These are phyloP conservation scores for Myripristis murdjan DNA, from an alignment of 2,797 vertebrate genomes.

Conservation along the genomic window DNA sequence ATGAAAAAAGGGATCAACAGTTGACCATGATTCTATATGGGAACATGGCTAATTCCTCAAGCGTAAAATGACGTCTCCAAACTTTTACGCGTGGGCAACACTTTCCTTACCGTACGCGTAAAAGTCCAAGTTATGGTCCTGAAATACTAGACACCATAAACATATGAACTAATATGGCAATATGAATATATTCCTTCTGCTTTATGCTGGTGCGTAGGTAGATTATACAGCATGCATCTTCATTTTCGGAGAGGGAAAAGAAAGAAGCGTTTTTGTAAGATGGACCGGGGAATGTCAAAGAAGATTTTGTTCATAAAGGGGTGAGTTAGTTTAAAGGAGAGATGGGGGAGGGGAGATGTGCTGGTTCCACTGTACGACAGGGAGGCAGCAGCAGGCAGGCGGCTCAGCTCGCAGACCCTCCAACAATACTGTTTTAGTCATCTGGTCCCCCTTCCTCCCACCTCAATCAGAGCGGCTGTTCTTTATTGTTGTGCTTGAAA, in stretches of 20 bases:
- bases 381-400: conserved; percentile 89
- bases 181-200: neutral
- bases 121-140: neutral
- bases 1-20: conserved; percentile 71
- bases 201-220: neutral
- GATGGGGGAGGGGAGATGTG: conserved; percentile 64
- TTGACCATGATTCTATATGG: conserved; percentile 56
- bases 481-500: conserved; percentile 77
- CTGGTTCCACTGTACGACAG: conserved; percentile 80
- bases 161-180: neutral
- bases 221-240: accelerated
- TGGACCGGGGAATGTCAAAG: conserved; percentile 48
- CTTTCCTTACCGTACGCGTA: conserved; percentile 2
- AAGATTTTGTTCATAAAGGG: conserved; percentile 63
- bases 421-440: conserved; percentile 85
- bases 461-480: conserved; percentile 77
- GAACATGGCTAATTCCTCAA: conserved; percentile 9
- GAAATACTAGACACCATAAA: conserved; percentile 2
- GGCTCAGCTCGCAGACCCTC: conserved; percentile 78
- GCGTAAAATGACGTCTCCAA: conserved; percentile 63
- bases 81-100: conserved; percentile 66
- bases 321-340: conserved; percentile 65
- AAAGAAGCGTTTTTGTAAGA: conserved; percentile 34
- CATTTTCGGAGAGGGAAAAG: neutral
- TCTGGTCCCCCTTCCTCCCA: conserved; percentile 71